Evolutionary conservation across 2,797 vertebrate species (phyloP).

Genomic region (Orientallactaga sibirica): DNA sequence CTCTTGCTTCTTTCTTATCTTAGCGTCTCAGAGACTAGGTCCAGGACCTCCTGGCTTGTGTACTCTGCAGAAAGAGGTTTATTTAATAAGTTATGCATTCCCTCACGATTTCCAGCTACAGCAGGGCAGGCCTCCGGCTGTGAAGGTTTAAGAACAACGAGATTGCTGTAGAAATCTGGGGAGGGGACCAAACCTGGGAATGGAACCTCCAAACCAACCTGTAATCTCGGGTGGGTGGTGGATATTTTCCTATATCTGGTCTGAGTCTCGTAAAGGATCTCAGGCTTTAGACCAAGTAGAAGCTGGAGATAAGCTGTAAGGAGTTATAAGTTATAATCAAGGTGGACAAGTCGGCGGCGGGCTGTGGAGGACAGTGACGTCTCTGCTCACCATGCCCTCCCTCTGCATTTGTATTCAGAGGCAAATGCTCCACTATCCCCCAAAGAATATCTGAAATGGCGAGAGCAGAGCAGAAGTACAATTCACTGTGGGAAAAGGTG

Average conservation of each 20-base stretch:
- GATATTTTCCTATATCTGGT: background rate
- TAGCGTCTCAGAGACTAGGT: background rate
- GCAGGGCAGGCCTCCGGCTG: background rate
- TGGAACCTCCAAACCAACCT: background rate
- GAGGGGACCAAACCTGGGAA: background rate
- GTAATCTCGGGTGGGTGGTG: background rate
- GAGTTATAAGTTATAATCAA: background rate
- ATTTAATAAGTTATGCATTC: background rate
- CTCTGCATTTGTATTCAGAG: slow-evolving; percentile 22
- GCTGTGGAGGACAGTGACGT: background rate
- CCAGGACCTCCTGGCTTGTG: background rate
- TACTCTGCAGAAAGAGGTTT: background rate
- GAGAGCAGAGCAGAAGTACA: slow-evolving; percentile 8
- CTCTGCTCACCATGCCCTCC: background rate
- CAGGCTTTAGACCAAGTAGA: background rate
- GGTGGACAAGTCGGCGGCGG: background rate
- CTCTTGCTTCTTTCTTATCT: slow-evolving; percentile 23
- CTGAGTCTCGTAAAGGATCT: background rate
- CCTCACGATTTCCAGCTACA: background rate
- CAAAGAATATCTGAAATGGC: background rate
- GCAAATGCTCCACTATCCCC: background rate
- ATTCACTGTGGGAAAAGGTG: slow-evolving; percentile 33
- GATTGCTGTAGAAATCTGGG: slow-evolving; percentile 20
- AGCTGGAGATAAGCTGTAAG: background rate
- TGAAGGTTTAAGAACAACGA: background rate